Conservation (phyloP, 2,888 invertebrate species). For the Hedya salicella region DNA sequence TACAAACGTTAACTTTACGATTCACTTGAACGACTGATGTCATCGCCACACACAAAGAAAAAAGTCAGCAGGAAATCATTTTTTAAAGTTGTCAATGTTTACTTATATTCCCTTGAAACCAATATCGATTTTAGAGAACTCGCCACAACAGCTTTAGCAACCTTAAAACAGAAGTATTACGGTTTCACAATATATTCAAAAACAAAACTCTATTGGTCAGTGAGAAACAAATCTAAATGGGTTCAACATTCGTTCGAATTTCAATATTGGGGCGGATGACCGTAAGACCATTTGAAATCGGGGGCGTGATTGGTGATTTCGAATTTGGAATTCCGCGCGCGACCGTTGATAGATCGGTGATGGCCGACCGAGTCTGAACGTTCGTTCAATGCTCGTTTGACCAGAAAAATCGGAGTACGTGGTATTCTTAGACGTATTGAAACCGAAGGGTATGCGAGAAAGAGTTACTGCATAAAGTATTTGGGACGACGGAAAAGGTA, state of each 20-base stretch:
- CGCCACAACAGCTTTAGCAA: constrained; percentile 55
- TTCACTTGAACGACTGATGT: constrained; percentile 69
- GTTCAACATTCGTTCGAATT: constrained; percentile 70
- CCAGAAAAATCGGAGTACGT: constrained; percentile 78
- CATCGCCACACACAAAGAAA: constrained; percentile 66
- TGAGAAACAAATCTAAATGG: constrained; percentile 67
- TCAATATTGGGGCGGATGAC: constrained; percentile 65
- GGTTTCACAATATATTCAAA: constrained; percentile 51
- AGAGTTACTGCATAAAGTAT: constrained; percentile 40
- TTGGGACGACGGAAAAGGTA: constrained; percentile 31
- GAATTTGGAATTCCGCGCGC: constrained; percentile 79
- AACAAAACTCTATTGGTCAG: constrained; percentile 46
- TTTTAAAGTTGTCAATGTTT: constrained; percentile 74
- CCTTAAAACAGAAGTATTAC: constrained; percentile 21
- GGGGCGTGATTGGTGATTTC: constrained; percentile 74
- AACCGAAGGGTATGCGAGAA: constrained; percentile 40
- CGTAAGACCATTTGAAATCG: constrained; percentile 71
- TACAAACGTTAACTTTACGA: constrained; percentile 55
- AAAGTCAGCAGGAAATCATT: constrained; percentile 81
- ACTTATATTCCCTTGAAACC: constrained; percentile 40
- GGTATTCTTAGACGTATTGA: constrained; percentile 57
- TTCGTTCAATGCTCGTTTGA: constrained; percentile 71
- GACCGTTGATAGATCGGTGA: constrained; percentile 80
- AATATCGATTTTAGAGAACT: constrained; percentile 37
- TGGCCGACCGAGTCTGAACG: constrained; percentile 63